Conservation (phyloP, 2,113 vertebrate genomes). For the Merops nubicus region DNA sequence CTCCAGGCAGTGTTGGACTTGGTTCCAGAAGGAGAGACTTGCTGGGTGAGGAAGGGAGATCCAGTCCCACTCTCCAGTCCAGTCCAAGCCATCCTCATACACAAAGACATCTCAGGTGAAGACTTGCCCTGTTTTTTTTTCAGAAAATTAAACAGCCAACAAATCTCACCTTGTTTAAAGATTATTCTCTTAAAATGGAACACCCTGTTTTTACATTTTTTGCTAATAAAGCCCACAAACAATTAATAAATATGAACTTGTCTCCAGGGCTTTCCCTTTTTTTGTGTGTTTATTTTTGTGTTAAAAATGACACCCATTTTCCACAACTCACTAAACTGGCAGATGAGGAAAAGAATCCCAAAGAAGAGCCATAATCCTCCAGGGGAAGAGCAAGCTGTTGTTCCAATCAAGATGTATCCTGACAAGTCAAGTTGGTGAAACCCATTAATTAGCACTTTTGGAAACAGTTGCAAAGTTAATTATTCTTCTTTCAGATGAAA, state of each 20-base stretch:
- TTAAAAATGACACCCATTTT: slow-evolving; percentile 43
- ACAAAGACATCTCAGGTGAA: background rate
- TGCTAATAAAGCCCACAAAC: slow-evolving; percentile 15
- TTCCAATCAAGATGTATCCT: slow-evolving; percentile 72
- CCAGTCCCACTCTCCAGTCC: too few relatives aligned
- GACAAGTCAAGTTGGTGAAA: slow-evolving; percentile 84
- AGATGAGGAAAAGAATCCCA: slow-evolving; percentile 13
- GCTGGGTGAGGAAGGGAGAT: background rate
- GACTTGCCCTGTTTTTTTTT: background rate
- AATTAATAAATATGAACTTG: slow-evolving; percentile 35
- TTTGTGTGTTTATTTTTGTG: slow-evolving; percentile 41
- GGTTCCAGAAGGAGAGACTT: background rate
- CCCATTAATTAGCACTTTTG: slow-evolving; percentile 86
- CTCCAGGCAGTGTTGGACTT: background rate
- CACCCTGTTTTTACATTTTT: background rate
- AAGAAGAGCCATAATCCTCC: slow-evolving; percentile 65
- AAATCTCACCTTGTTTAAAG: background rate
- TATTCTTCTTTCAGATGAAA: slow-evolving; percentile 82
- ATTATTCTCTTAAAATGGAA: background rate
- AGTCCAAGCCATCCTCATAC: background rate
- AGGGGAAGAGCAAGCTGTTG: slow-evolving; percentile 64
- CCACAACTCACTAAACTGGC: slow-evolving; percentile 7
- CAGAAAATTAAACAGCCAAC: background rate
- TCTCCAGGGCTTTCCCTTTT: slow-evolving; percentile 19
- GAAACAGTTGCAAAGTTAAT: slow-evolving; percentile 86